A percentile compares a stretch with the other conserved stretches of the same genome.
These are phyloP conservation scores for Schizaphis graminum DNA, from an alignment of 2,888 invertebrate species.

Conservation along the genomic window DNA sequence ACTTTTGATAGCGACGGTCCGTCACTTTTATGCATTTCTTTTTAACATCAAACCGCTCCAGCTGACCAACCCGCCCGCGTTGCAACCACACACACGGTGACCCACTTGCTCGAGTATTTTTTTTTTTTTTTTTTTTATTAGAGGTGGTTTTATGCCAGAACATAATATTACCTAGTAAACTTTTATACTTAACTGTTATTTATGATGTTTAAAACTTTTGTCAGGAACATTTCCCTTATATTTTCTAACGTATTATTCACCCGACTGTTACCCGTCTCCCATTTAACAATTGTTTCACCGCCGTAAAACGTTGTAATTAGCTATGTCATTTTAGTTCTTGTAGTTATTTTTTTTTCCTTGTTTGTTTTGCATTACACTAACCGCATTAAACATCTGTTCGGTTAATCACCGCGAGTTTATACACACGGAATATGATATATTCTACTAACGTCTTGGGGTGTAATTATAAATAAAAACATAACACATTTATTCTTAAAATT, in stretches of 20 bases:
- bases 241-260: slow-evolving; percentile 49
- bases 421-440: not conserved
- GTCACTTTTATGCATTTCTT: not conserved
- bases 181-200: slow-evolving; percentile 61
- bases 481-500: not conserved
- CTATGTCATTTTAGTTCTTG: slow-evolving; percentile 33
- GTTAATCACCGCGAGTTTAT: slow-evolving; percentile 37
- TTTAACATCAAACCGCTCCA: not conserved
- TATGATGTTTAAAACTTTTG: slow-evolving; percentile 59
- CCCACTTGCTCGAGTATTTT: not conserved
- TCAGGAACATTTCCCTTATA: slow-evolving; percentile 37
- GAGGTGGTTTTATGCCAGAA: slow-evolving; percentile 21
- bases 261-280: slow-evolving; percentile 14
- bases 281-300: slow-evolving; percentile 46
- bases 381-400: slow-evolving; percentile 52
- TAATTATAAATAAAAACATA: not conserved
- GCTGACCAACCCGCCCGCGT: not conserved
- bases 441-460: not conserved
- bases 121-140: slow-evolving; percentile 39
- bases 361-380: slow-evolving; percentile 12
- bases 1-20: not conserved
- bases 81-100: not conserved
- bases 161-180: slow-evolving; percentile 57
- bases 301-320: slow-evolving; percentile 57
- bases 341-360: slow-evolving; percentile 13